These are phyloP conservation scores for Phorcus lineatus DNA, from an alignment of 2,888 invertebrate species.

Conservation along the genomic window DNA sequence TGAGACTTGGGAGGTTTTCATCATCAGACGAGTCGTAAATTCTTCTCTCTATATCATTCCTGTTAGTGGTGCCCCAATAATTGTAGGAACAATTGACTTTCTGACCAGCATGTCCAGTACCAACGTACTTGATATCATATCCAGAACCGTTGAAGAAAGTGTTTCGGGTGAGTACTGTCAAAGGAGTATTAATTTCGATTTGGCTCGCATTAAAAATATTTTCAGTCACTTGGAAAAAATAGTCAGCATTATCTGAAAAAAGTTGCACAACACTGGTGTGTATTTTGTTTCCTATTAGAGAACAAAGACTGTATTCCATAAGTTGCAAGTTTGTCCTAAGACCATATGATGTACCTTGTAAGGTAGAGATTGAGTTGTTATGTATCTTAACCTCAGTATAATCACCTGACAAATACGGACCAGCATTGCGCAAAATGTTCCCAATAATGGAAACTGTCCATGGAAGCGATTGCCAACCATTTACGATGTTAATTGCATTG, in stretches of 20 bases:
- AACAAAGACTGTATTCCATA: background rate
- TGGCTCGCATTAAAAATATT: background rate
- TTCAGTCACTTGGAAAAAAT: background rate
- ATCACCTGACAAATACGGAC: too few relatives aligned
- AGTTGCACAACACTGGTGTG: background rate
- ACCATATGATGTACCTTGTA: too few relatives aligned
- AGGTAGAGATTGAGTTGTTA: too few relatives aligned
- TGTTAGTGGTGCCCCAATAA: conserved; percentile 40
- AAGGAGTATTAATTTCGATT: background rate
- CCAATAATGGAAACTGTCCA: background rate
- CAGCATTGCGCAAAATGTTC: too few relatives aligned
- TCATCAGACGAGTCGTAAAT: conserved; percentile 39
- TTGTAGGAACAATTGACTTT: conserved; percentile 39
- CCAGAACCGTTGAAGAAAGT: background rate
- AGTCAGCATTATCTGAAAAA: background rate
- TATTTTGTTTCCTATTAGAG: background rate
- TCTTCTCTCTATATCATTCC: conserved; percentile 26
- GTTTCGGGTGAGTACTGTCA: background rate
- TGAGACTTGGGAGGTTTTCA: conserved; percentile 24
- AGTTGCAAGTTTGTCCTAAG: too few relatives aligned
- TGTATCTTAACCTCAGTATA: too few relatives aligned
- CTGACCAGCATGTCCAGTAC: background rate
- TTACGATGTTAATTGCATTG: background rate
- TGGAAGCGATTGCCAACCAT: background rate
- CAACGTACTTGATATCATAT: background rate